Evolutionary conservation across 2,888 invertebrate species (phyloP), one percentile per base, ranked within the genome.

Genomic region (Hypsopygia costalis): DNA sequence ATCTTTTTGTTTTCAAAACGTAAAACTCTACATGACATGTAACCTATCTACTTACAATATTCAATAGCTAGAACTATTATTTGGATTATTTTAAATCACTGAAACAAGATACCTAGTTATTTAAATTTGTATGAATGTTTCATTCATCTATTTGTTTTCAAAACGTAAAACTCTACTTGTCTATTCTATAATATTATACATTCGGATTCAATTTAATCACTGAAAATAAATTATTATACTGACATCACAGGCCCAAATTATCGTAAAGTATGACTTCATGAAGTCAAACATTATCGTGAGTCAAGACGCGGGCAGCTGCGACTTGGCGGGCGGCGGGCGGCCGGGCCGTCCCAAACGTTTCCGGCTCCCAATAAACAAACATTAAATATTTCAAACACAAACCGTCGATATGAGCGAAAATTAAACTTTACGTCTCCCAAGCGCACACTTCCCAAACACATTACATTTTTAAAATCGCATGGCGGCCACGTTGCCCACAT

Each of bases 381-480:
- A 75, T 79, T 71, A 75, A 81, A 77, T 75, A 80, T 75, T 78
- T 76, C 67, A 56, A 60, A 66, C 71, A 63, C 70, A 81, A 81
- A 77, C 66, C 75, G 62, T 64, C 73, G 74, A 79, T 80, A 76
- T 70, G 67, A 75, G 66, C 66, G 54, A 74, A 83, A 76, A 80
- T 73, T 78, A 67, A 79, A 81, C 62, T 82, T 81, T 77, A 86
- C 69, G 55, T 58, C 69, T 85, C 88, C 86, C 87, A 68, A 65
- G 73, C 56, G 83, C 61, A 65, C 69, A 62, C 62, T 85, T 68
- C 58, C 63, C 55, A 52, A 54, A 58, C 59, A 69, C 80, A 82
- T 88, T 86, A 83, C 75, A 82, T 86, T 87, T 87, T 88, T 81
- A 81, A 85, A 85, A 80, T 74, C 80, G 69, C 76, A 79, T 83